Conservation (phyloP, 2,113 vertebrate genomes). For the Nyctereutes procyonoides region DNA sequence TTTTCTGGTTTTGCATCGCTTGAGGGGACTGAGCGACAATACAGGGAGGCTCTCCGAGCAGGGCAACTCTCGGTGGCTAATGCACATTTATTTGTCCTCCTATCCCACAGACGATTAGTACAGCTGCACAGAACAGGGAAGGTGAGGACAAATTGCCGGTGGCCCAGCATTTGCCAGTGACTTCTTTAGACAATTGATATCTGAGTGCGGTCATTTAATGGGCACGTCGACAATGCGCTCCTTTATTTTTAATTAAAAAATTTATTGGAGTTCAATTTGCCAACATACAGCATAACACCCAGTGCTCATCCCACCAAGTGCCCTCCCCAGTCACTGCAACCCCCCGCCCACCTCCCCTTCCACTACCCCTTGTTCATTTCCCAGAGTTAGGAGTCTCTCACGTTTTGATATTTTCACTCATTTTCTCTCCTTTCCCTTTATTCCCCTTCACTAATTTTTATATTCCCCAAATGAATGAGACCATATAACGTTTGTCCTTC, state of each 20-base stretch:
- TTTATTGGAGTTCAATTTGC: no score
- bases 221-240: neutral
- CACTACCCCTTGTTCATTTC: no score
- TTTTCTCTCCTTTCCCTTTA: no score
- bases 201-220: constrained; percentile 36
- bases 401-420: no score
- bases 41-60: neutral
- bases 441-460: no score
- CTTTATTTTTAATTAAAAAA: neutral
- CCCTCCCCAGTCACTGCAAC: no score
- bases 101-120: neutral
- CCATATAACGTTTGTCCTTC: no score
- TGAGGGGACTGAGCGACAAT: neutral
- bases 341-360: no score
- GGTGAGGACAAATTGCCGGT: neutral
- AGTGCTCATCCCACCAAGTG: no score
- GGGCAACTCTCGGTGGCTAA: neutral
- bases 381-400: no score
- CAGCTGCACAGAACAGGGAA: neutral
- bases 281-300: no score
- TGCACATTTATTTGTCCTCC: neutral
- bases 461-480: no score
- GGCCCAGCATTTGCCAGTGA: constrained; percentile 23
- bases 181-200: constrained; percentile 43
- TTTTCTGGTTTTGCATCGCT: neutral